Evolutionary conservation across 1,140 invertebrate species (phyloP), one percentile per base, ranked within the genome.

Genomic region (Cydia splendana): DNA sequence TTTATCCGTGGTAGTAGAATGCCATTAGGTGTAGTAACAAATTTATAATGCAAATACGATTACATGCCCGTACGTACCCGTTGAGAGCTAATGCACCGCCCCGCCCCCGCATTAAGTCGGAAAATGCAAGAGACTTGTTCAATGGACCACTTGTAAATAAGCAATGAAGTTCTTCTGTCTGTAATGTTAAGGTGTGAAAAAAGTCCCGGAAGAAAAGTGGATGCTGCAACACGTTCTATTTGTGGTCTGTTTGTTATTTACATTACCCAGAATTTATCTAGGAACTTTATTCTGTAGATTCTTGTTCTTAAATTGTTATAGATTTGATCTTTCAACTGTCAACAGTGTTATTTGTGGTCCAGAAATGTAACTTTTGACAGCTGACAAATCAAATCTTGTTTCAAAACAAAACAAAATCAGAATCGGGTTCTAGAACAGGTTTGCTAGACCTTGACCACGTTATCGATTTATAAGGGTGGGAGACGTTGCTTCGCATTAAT

Each of bases 1-100:
- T 91, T 88, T 88, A 83, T 83, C 74, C 77, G 81, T 81, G 83
- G 86, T 86, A 84, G 84, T 80, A 83, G 79, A 82, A 85, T 81
- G 77, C 88, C 88, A 90, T 91, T 91, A 91, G 83, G 82, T 85
- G 85, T 87, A 85, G 57, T 9, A 62, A 87, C 84, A 89, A 90
- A 90, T 92, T 91, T 92, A 91, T 92, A 91, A 92, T 92, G 90
- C 88, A 92, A 92, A 92, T 91, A 88, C 86, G 87, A 91, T 91
- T 92, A 92, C 89, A 86, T 77, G 81, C 83, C 81, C 78, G 81
- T 81, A 77, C 82, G 80, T 80, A 62, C 57, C 57, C 84, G 57
- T 62, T 82, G 84, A 82, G 81, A 88, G 88, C 86, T 90, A 90
- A 91, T 91, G 88, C 88, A 90, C 86, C 88, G n/a, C 82, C 81